A percentile compares a stretch with the other conserved stretches of the same genome.
Conservation (phyloP, 2,888 invertebrate species). For the Phytoseiulus persimilis region DNA sequence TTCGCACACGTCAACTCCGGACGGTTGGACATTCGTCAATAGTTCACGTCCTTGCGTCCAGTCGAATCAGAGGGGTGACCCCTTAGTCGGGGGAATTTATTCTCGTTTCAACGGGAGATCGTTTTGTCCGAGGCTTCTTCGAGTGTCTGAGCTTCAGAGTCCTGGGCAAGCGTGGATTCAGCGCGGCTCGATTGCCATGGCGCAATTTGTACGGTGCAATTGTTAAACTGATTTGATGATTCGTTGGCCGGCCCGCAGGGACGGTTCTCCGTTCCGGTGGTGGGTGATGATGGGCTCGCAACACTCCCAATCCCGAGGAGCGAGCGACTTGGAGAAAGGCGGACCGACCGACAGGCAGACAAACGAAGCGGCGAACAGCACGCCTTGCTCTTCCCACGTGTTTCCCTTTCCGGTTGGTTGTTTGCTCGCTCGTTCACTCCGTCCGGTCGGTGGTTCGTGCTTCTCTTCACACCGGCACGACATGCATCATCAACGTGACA, state of each 20-base stretch:
- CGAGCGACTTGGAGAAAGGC: neutral
- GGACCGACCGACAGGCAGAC: neutral
- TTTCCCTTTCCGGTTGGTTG: neutral
- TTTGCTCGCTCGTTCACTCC: neutral
- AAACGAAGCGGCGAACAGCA: neutral
- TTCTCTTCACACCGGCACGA: neutral
- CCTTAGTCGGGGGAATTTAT: too few relatives aligned
- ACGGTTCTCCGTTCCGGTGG: too few relatives aligned
- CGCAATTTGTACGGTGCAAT: too few relatives aligned
- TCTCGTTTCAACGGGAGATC: too few relatives aligned
- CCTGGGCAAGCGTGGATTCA: too few relatives aligned
- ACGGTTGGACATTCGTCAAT: neutral
- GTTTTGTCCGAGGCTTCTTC: too few relatives aligned
- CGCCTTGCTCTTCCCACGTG: neutral
- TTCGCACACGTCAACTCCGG: neutral
- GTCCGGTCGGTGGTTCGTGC: neutral
- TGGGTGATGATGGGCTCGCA: too few relatives aligned
- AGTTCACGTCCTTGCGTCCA: neutral
- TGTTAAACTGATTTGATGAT: too few relatives aligned
- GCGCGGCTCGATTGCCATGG: too few relatives aligned
- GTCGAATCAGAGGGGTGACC: neutral
- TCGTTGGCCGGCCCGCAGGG: too few relatives aligned
- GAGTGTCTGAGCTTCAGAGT: too few relatives aligned
- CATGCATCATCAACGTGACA: neutral
- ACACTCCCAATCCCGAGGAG: too few relatives aligned